Conservation (phyloP, 2,797 vertebrate species). For the Galago senegalensis region DNA sequence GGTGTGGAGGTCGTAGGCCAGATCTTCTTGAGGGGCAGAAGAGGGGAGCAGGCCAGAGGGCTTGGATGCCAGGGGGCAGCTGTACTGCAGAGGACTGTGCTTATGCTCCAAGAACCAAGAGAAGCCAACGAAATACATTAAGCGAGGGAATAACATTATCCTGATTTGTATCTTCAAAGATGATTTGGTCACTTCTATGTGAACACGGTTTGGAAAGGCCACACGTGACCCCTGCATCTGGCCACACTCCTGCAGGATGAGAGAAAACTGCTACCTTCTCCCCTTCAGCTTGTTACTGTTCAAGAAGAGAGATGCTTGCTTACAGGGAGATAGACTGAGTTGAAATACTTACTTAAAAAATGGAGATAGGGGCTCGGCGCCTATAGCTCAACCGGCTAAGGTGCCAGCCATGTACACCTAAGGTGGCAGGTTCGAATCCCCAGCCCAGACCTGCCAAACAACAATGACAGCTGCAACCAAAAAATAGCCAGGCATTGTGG, state of each 20-base stretch:
- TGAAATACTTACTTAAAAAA: background rate
- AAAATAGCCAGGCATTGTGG: no score
- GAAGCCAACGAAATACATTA: background rate
- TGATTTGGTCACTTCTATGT: background rate
- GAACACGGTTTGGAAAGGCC: background rate
- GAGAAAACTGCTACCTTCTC: background rate
- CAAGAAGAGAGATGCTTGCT: background rate
- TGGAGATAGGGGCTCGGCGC: background rate
- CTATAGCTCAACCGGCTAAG: no score
- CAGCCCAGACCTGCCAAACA: no score
- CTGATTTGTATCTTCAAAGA: background rate
- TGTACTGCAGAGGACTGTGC: background rate
- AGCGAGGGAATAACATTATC: background rate
- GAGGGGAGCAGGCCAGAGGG: background rate
- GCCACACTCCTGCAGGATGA: background rate
- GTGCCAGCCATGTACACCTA: no score
- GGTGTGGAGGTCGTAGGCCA: no score
- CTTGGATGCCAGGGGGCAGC: fast-evolving
- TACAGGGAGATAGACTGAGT: background rate
- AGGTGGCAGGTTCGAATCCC: no score
- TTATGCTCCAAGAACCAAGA: background rate
- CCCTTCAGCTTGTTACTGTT: background rate
- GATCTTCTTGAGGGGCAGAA: fast-evolving
- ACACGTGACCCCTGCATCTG: background rate
- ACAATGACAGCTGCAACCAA: no score